Percentiles rank a stretch among this genome's conserved stretches.
phyloP scores from a whole-genome alignment of 2,113 vertebrate genomes.

The Pycnonotus jocosus region DNA sequence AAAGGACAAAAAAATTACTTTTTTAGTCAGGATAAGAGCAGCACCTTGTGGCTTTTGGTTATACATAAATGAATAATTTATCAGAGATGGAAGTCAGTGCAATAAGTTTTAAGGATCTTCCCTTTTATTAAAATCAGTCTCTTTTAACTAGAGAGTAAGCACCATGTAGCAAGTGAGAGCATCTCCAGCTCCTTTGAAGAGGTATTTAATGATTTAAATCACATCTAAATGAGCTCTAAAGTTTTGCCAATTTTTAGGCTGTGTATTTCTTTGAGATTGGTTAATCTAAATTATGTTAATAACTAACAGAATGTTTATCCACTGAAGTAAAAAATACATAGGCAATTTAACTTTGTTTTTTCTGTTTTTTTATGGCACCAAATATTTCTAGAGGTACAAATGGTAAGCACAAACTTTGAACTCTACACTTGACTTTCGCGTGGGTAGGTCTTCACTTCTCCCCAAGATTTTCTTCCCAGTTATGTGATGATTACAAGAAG shows the following conservation, averaged over 20 bases:
- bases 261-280: background rate
- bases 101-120: background rate
- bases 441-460: background rate
- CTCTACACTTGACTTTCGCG: background rate
- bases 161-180: background rate
- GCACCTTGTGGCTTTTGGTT: background rate
- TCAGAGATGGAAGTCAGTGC: background rate
- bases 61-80: background rate
- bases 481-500: rapidly evolving
- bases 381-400: background rate
- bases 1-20: background rate
- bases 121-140: background rate
- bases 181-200: background rate
- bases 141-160: background rate
- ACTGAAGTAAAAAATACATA: background rate
- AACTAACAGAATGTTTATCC: background rate
- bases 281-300: background rate
- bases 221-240: background rate
- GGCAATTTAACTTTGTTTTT: background rate
- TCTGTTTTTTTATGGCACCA: no score
- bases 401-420: background rate
- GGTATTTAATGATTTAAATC: background rate
- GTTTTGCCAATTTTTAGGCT: background rate
- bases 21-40: background rate
- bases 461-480: background rate